Evolutionary conservation across 2,888 invertebrate genomes (phyloP), one percentile per base, ranked within the genome.

Genomic region (Atherix ibis): DNA sequence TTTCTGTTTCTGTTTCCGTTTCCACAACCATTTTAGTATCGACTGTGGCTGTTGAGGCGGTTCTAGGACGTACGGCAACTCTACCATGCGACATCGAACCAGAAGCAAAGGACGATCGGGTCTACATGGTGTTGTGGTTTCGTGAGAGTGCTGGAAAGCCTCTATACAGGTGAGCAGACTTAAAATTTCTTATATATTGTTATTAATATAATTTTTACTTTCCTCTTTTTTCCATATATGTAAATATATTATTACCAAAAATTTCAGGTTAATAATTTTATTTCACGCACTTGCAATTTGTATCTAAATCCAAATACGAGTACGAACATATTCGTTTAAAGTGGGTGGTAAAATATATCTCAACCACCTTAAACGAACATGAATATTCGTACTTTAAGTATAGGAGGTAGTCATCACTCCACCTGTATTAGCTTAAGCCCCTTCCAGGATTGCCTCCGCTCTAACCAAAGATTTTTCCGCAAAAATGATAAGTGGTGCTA

Each of bases 101-200:
- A 35, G 73, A 76, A 55, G 71, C 76, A 36, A 72, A 75, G 49
- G 83, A 83, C 50, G 88, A 88, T 61, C 71, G 82, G 42, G 84
- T 88, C 40, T 85, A 87, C 63, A 85, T 88, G 83, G 87, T 89
- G 47, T 70, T 89, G 34, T 89, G 88, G 88, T 89, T 85, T 62
- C 70, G 83, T 44, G 85, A 85, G 56, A 79, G 76, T 48, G 78
- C 77, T 34, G 80, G 79, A 43, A 85, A 84, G 62, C 88, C 89
- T 44, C 77, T 89, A 52, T 89, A 87, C 69, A 88, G 85, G 88
- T 87, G 64, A 65, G 36, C 32, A 39, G n/a, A n/a, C n/a, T n/a
- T n/a, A n/a, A n/a, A 47, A 40, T 33, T 10, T n/a, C 4, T 28
- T 8, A 3, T 17, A 28, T 17, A n/a, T n/a, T n/a, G n/a, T n/a